Base-by-base conservation (phyloP, 2,797 vertebrate genomes). In the Scolopax bukidnonensis region DNA sequence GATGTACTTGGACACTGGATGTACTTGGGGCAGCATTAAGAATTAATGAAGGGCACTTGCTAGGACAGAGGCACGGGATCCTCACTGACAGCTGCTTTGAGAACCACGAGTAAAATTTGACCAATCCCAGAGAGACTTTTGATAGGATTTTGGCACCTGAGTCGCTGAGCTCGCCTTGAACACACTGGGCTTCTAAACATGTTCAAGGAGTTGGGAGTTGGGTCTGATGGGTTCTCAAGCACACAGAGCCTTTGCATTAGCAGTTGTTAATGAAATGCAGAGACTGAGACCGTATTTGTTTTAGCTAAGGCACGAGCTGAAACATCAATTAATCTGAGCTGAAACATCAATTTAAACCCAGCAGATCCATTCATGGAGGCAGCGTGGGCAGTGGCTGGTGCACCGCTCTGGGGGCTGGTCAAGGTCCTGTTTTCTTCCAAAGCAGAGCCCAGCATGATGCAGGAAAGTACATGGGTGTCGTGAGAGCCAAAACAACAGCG, bases 1-100 rank as follows among this genome's bases (percentile, higher is more conserved):
- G 91, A 91, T 48, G 47, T 48, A 48, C 23, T 48, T 48, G 79
- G 94, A 88, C 65, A 9, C 14, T 48, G 33, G 53, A 47, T 93
- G 85, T 63, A 11, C 91, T 91, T 83, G 43, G 40, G 89, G 89
- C 87, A 65, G 85, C 91, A 41, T 88, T 67, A 95, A 88, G 84
- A 93, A 95, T 92, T 73, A 85, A 94, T 91, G 93, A 96, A 94
- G 89, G 93, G 80, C 91, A 68, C 11, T 61, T 73, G 90, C 65
- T 92, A 10, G 18, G 1, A 53, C 91, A n/a, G 80, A 95, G 90
- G 86, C 4, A 2, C 20, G 1, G 11, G 54, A 57, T 78, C 86
- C 48, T 54, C 16, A 0, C 47, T 41, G 83, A 25, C 56, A 40
- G 43, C 75, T 1, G 1, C 51, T 3, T 9, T 47, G 7, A 1